Percentiles rank a stretch among this genome's conserved stretches.
Evolutionary conservation across 2,797 vertebrate genomes (phyloP).

Genomic region (Falco naumanni): DNA sequence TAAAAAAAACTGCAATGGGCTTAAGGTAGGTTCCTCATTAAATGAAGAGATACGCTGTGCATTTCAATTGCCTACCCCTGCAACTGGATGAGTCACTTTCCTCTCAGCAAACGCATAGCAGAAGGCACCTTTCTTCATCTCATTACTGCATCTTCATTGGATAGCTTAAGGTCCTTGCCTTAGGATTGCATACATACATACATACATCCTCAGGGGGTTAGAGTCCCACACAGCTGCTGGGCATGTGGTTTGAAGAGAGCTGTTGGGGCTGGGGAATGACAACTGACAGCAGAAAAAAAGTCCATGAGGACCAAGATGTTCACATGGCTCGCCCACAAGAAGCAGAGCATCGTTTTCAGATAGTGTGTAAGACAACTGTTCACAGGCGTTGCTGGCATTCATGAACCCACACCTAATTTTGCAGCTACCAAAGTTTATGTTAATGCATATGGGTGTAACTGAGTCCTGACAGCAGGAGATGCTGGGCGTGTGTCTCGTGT

Average conservation of each 20-base stretch:
- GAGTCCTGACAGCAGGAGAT: background rate
- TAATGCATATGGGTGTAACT: background rate
- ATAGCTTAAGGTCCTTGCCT: constrained; percentile 18
- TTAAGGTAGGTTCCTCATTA: constrained; percentile 13
- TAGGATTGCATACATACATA: background rate
- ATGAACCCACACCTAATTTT: fast-evolving
- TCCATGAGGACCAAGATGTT: background rate
- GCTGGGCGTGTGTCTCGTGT: background rate
- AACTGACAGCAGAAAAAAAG: background rate
- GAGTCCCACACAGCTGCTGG: background rate
- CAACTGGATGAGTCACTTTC: background rate
- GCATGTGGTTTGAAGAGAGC: background rate
- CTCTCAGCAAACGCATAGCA: background rate
- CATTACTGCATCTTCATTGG: background rate
- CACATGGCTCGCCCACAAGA: background rate
- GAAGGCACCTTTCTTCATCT: constrained; percentile 69
- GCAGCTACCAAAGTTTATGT: background rate
- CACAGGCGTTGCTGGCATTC: background rate
- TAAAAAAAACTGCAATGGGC: background rate
- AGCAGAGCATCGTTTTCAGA: fast-evolving
- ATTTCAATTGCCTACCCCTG: constrained; percentile 1
- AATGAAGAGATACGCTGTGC: background rate
- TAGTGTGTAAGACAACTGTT: background rate
- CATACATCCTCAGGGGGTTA: background rate
- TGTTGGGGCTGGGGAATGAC: background rate